A percentile compares a stretch with the other conserved stretches of the same genome.
phyloP scores from a whole-genome alignment of 2,113 vertebrate species.

The Aythya baeri region DNA sequence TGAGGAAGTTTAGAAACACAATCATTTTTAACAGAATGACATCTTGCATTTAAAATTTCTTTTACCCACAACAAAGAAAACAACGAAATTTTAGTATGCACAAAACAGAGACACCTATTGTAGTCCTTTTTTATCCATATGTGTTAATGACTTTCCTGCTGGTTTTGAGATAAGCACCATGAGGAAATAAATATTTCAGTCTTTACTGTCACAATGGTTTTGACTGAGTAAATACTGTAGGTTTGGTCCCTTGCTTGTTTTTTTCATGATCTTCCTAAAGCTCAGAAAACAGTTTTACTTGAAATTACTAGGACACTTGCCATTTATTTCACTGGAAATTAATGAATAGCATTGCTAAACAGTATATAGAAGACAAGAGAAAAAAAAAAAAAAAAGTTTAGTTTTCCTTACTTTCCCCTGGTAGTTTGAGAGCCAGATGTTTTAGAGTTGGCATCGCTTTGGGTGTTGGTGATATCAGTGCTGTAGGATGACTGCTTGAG shows the following conservation, averaged over 20 bases:
- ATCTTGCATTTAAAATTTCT: neutral
- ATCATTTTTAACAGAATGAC: neutral
- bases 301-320: neutral
- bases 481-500: neutral
- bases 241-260: neutral
- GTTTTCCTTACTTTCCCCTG: constrained; percentile 79
- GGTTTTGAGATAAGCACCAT: neutral
- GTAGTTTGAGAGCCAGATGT: constrained; percentile 72
- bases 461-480: neutral
- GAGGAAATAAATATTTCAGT: neutral
- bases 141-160: neutral
- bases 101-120: neutral
- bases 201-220: neutral
- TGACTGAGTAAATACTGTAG: neutral
- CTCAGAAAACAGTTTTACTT: neutral
- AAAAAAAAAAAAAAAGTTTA: neutral
- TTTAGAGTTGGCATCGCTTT: constrained; percentile 22
- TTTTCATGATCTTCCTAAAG: neutral
- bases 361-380: neutral
- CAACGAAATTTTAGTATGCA: neutral
- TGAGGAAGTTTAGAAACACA: neutral
- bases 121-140: neutral
- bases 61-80: neutral
- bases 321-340: neutral
- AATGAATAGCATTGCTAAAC: neutral